Percentiles rank a stretch among this genome's conserved stretches.
phyloP scores from a whole-genome alignment of 2,797 vertebrate genomes.

The Danio tinwini region DNA sequence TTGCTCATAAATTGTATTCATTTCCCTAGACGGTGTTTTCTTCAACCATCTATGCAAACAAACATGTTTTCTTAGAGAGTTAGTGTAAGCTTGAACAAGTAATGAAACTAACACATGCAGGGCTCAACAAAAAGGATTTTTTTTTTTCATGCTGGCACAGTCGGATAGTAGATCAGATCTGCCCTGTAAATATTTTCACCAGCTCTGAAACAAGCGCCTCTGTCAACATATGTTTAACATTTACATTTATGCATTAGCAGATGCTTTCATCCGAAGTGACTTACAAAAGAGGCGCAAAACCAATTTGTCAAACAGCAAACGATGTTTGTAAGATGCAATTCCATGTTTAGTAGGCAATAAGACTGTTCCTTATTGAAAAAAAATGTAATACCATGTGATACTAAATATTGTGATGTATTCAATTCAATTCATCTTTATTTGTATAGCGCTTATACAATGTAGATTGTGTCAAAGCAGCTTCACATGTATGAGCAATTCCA shows the following conservation, averaged over 20 bases:
- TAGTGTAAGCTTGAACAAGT: conserved; percentile 15
- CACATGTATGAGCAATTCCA: too few relatives aligned
- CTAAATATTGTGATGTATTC: too few relatives aligned
- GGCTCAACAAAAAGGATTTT: neutral
- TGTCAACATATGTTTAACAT: neutral
- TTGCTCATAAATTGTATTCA: neutral
- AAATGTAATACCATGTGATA: too few relatives aligned
- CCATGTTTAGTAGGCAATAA: neutral
- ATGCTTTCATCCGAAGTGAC: neutral
- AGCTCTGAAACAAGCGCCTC: neutral
- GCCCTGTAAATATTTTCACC: neutral
- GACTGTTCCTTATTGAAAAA: too few relatives aligned
- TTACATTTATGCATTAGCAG: neutral
- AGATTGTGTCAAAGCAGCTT: too few relatives aligned
- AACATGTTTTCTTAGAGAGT: conserved; percentile 33
- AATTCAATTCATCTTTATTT: too few relatives aligned
- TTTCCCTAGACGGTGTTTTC: conserved; percentile 14
- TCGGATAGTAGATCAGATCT: neutral
- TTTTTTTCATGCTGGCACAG: neutral
- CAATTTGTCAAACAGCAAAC: neutral
- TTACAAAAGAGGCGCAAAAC: neutral
- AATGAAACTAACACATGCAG: neutral
- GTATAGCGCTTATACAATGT: too few relatives aligned
- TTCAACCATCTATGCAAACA: conserved; percentile 44
- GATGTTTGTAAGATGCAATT: neutral